phyloP scores from a whole-genome alignment of 1,140 invertebrate species.

The Mamestra configurata region DNA sequence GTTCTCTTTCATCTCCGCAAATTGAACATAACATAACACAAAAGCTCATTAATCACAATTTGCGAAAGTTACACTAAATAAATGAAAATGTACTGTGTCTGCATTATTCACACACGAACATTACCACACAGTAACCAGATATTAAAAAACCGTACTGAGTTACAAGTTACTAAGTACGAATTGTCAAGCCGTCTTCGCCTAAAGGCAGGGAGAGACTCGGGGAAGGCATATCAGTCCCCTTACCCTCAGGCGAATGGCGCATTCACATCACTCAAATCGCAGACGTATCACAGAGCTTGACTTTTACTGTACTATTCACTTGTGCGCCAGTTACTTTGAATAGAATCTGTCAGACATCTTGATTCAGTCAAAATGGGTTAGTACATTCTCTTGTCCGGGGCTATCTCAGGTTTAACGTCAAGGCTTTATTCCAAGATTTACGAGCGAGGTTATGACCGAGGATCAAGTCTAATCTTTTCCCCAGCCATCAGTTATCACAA shows the following conservation, averaged over 20 bases:
- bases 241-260: conserved; percentile 43
- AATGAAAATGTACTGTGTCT: neutral
- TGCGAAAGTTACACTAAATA: conserved; percentile 4
- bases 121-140: neutral
- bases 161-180: neutral
- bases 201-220: conserved; percentile 20
- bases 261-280: conserved; percentile 46
- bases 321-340: conserved; percentile 30
- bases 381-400: neutral
- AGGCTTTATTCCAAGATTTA: conserved; percentile 41
- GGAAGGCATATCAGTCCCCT: conserved; percentile 27
- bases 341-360: conserved; percentile 42
- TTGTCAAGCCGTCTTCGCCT: conserved; percentile 21
- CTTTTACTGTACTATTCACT: conserved; percentile 44
- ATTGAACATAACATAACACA: conserved; percentile 12
- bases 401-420: conserved; percentile 32
- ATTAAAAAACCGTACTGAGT: conserved; percentile 28
- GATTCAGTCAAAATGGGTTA: conserved; percentile 38
- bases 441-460: conserved; percentile 2
- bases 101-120: conserved; percentile 1
- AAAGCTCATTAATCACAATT: conserved; percentile 29
- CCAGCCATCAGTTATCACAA: neutral
- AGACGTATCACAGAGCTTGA: conserved; percentile 29
- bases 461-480: conserved; percentile 11
- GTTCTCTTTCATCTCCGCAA: conserved; percentile 15